Base-by-base conservation (phyloP, 1,140 invertebrate genomes). In the Bombus cullumanus region DNA sequence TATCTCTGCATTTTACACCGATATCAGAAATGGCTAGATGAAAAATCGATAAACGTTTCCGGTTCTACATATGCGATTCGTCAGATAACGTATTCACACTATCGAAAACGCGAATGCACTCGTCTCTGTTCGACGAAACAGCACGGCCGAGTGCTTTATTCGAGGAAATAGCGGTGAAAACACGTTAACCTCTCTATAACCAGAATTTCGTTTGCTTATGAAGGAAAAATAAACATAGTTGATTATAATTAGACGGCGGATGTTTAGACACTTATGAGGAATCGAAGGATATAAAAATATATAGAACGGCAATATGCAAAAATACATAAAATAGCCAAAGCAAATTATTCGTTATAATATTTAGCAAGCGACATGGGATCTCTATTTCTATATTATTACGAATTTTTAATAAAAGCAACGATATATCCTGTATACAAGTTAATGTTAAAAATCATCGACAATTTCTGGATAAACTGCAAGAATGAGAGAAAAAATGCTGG, bases 31-130 rank as follows among this genome's bases (percentile, higher is more conserved):
- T 37, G 41, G 25, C 25, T 53, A 59, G 68, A 71, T 79, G 76
- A 80, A 77, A 83, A 77, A 83, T 83, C 81, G 74, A 83, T 76
- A 83, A 83, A 84, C 53, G 53, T 84, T 84, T 71, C 68, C 66
- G 59, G 53, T 57, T 84, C 31, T 59, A 43, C 31, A 34, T 83
- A 43, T 71, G 39, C 39, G 39, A 62, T 43, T 57, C 66, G 53
- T 34, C 31, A 43, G 76, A 84, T 62, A 84, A 84, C 66, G 53
- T 69, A 37, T 77, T 76, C 73, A n/a, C 74, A 18, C 31, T 66
- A 82, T 82, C 81, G 31, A 82, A 47, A 82, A 47, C 72, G 72
- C 59, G 15, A 31, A 64, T 75, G 72, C 71, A 57, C 41, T 75
- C 31, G 71, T 62, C 3, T 28, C 31, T 53, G 31, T 68, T 34